phyloP scores from a whole-genome alignment of 2,797 vertebrate genomes.

The Champsocephalus esox region DNA sequence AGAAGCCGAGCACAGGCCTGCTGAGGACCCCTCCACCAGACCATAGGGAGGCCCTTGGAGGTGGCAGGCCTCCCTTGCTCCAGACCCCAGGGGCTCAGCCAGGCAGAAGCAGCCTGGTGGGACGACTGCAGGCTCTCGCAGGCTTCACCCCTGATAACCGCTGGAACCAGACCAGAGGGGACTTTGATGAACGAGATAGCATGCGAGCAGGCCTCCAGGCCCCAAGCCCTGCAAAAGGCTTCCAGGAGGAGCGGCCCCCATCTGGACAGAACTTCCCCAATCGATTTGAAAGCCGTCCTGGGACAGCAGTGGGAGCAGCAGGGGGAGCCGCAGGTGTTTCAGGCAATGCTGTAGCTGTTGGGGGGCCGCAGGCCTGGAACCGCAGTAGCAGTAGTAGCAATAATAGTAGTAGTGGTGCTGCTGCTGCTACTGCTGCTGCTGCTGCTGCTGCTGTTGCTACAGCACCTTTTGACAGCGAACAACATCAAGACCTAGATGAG shows the following conservation, averaged over 20 bases:
- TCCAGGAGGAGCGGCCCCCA: conserved; percentile 91
- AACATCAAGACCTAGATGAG: conserved; percentile 97
- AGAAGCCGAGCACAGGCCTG: conserved; percentile 88
- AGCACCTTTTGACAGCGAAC: conserved; percentile 87
- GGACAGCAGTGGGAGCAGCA: conserved; percentile 42
- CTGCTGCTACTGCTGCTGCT: fast-evolving
- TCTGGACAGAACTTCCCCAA: conserved; percentile 87
- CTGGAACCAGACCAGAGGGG: conserved; percentile 94
- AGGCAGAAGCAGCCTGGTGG: conserved; percentile 77
- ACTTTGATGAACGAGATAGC: conserved; percentile 95
- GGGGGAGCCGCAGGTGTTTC: no score
- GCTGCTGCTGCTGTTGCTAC: not conserved
- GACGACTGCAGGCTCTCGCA: conserved; percentile 87
- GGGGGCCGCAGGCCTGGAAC: conserved; percentile 68
- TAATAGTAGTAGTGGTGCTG: no score
- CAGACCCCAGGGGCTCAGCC: conserved; percentile 78
- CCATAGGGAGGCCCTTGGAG: conserved; percentile 88
- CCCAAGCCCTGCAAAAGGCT: conserved; percentile 87
- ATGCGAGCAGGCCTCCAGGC: conserved; percentile 76
- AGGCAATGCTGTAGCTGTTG: no score
- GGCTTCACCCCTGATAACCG: conserved; percentile 94
- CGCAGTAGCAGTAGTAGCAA: conserved; percentile 46
- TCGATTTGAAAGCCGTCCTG: conserved; percentile 92
- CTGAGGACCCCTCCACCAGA: conserved; percentile 91
- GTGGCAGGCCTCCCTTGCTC: conserved; percentile 76